phyloP scores from a whole-genome alignment of 1,140 invertebrate species.

The Thaumetopoea pityocampa region DNA sequence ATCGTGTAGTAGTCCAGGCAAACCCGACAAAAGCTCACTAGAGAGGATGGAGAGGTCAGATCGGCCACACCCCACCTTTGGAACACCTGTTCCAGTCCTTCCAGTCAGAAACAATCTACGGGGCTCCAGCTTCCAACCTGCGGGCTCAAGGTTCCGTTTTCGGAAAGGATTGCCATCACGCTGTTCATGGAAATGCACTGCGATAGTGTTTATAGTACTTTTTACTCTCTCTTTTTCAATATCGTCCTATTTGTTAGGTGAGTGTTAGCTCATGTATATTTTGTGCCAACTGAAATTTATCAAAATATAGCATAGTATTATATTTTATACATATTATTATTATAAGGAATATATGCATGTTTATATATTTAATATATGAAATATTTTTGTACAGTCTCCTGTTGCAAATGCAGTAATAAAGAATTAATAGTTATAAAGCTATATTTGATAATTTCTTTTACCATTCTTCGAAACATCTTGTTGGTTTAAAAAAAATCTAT shows the following conservation, averaged over 20 bases:
- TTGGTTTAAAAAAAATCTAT: too few relatives aligned
- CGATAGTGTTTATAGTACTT: slow-evolving; percentile 89
- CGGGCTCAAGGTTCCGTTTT: slow-evolving; percentile 86
- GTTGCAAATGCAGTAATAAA: too few relatives aligned
- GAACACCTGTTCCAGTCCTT: slow-evolving; percentile 81
- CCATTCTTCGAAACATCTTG: neutral
- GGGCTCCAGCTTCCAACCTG: slow-evolving; percentile 79
- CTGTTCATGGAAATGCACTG: slow-evolving; percentile 94
- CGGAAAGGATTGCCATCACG: slow-evolving; percentile 90
- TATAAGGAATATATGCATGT: too few relatives aligned
- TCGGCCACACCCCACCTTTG: slow-evolving; percentile 77
- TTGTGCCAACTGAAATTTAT: too few relatives aligned
- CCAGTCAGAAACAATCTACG: slow-evolving; percentile 85
- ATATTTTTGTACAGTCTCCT: too few relatives aligned
- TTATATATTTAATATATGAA: too few relatives aligned
- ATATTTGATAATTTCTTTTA: slow-evolving; percentile 2
- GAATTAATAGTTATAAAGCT: too few relatives aligned
- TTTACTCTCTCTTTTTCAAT: slow-evolving; percentile 87
- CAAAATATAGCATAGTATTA: too few relatives aligned
- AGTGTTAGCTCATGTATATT: too few relatives aligned
- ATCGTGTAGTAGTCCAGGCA: slow-evolving; percentile 86
- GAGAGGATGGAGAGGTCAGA: slow-evolving; percentile 68
- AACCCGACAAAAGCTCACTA: slow-evolving; percentile 72
- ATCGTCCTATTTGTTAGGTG: slow-evolving; percentile 92
- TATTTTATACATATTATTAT: too few relatives aligned